Base-by-base conservation (phyloP, 2,888 invertebrate genomes). In the Thereva nobilitata region DNA sequence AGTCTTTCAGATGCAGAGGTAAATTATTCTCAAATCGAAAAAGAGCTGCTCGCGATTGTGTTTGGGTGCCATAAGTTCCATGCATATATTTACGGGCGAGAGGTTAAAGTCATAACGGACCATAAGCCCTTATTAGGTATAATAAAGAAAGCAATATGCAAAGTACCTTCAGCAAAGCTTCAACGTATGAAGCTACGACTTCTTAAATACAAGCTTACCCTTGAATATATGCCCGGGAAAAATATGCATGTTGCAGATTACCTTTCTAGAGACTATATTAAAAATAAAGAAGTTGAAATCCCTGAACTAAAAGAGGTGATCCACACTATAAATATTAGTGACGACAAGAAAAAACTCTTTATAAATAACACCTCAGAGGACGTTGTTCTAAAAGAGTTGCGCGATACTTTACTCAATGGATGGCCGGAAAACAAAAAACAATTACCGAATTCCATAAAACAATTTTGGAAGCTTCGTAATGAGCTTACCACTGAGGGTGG, bases 241-340 rank as follows among this genome's bases (percentile, higher is more conserved):
- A 45, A 67, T 12, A 40, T 72, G n/a, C 70, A 56, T 52, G 67
- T 70, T 3, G 70, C 71, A 7, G 71, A 70, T 87, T 88, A 12
- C 79, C 81, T 63, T 76, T 76, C 72, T 82, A 83, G 63, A 86
- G 87, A 72, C 57, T 35, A 63, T 49, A 34, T 45, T 50, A 55
- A 59, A 23, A 6, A 57, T 9, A 40, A 38, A 3, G 1, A 40
- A 44, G 9, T 37, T 37, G 47, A 64, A 5, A 38, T 45, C 6
- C 35, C 50, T 47, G 52, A 66, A 2, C 54, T 68, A 7, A 68
- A 40, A 10, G 66, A 68, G 37, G 53, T 64, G 4, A 44, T 68
- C 1, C 68, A 68, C 49, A 44, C 47, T 12, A 42, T 68, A 6
- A 63, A 56, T 37, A 34, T 66, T n/a, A 61, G 65, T 23, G 38